phyloP scores from a whole-genome alignment of 2,797 vertebrate genomes.

The Crenichthys baileyi region DNA sequence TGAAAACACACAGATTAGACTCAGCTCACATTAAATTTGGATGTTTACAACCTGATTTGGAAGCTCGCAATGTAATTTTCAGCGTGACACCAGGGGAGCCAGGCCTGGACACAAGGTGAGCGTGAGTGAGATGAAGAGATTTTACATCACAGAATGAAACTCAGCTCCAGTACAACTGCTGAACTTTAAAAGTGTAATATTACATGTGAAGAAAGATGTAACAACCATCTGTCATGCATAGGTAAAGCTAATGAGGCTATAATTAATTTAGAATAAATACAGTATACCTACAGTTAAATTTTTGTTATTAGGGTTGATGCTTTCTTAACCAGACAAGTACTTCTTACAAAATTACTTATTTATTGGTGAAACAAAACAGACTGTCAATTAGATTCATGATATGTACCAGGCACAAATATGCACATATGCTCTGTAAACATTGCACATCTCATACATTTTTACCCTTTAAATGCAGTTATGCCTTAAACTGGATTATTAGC shows the following conservation, averaged over 20 bases:
- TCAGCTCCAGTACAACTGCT: background rate
- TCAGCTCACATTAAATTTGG: slow-evolving; percentile 18
- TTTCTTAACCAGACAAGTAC: background rate
- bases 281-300: background rate
- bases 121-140: slow-evolving; percentile 7
- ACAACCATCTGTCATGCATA: background rate
- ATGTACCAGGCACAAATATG: no score
- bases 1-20: slow-evolving; percentile 54
- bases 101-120: slow-evolving; percentile 17
- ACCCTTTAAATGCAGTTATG: background rate
- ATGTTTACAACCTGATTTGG: slow-evolving; percentile 43
- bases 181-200: background rate
- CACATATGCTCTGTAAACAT: no score
- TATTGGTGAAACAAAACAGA: background rate
- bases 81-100: slow-evolving; percentile 1
- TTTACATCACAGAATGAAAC: background rate
- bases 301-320: background rate
- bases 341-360: background rate
- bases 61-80: slow-evolving; percentile 35
- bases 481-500: background rate
- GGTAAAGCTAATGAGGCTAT: background rate
- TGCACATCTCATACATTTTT: background rate
- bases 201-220: background rate
- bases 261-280: background rate
- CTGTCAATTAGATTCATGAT: background rate